phyloP scores from a whole-genome alignment of 1,140 invertebrate genomes.

The Papilio aristodemus region DNA sequence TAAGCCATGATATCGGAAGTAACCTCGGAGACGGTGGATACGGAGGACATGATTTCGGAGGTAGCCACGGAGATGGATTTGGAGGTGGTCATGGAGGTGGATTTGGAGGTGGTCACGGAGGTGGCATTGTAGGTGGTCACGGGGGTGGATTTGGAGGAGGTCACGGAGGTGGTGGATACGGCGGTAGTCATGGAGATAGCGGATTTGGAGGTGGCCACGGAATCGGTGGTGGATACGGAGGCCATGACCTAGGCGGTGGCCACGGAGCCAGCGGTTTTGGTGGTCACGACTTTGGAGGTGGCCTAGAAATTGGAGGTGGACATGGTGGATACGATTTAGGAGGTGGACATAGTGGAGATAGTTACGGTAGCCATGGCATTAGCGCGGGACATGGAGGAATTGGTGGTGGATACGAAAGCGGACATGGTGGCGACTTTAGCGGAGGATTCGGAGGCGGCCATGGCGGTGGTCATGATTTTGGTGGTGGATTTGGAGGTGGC shows the following conservation, averaged over 20 bases:
- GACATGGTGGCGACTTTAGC: conserved; percentile 9
- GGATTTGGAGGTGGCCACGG: conserved; percentile 36
- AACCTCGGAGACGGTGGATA: conserved; percentile 41
- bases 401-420: conserved; percentile 31
- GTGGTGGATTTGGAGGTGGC: conserved; percentile 26
- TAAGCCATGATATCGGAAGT: conserved; percentile 39
- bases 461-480: conserved; percentile 27
- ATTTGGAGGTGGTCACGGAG: conserved; percentile 42
- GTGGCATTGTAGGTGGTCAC: conserved; percentile 36
- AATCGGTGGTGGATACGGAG: conserved; percentile 24
- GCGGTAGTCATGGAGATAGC: conserved; percentile 26
- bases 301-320: conserved; percentile 38
- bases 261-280: conserved; percentile 33
- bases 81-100: conserved; percentile 48
- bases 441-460: conserved; percentile 30
- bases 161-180: neutral
- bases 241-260: conserved; percentile 30
- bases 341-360: conserved; percentile 30
- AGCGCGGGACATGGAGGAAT: conserved; percentile 28
- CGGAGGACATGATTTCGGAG: conserved; percentile 39
- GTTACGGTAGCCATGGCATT: conserved; percentile 8
- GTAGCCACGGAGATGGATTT: conserved; percentile 39
- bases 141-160: conserved; percentile 26
- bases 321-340: conserved; percentile 36
- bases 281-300: conserved; percentile 39